phyloP scores from a whole-genome alignment of 2,113 vertebrate genomes.

The Mobula hypostoma region DNA sequence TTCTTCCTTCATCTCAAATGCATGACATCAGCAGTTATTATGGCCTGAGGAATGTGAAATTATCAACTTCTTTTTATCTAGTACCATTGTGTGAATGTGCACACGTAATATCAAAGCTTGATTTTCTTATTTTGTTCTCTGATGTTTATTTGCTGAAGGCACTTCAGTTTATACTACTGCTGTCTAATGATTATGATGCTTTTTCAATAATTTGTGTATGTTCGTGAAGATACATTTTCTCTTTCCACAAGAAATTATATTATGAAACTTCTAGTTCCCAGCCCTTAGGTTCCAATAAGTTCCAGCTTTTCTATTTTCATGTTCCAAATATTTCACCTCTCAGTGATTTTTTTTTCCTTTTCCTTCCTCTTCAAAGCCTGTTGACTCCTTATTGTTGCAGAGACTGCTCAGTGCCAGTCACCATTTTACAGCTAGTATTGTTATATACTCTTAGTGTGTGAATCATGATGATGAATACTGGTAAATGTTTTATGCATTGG shows the following conservation, averaged over 20 bases:
- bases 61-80: neutral
- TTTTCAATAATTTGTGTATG: neutral
- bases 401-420: neutral
- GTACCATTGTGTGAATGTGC: neutral
- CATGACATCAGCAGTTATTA: conserved; percentile 21
- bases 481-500: neutral
- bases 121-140: conserved; percentile 10
- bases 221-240: neutral
- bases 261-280: neutral
- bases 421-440: neutral
- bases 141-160: neutral
- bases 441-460: neutral
- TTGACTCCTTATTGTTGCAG: neutral
- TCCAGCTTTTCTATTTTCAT: neutral
- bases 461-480: neutral
- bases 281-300: neutral
- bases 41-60: conserved; percentile 11
- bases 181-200: neutral
- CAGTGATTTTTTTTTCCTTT: neutral
- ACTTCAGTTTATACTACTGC: neutral
- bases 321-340: neutral
- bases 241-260: neutral
- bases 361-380: neutral
- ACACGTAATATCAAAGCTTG: neutral
- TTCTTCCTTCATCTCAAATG: neutral